A percentile compares a stretch with the other conserved stretches of the same genome.
Conservation (phyloP, 2,113 vertebrate species). For the Anser cygnoides region DNA sequence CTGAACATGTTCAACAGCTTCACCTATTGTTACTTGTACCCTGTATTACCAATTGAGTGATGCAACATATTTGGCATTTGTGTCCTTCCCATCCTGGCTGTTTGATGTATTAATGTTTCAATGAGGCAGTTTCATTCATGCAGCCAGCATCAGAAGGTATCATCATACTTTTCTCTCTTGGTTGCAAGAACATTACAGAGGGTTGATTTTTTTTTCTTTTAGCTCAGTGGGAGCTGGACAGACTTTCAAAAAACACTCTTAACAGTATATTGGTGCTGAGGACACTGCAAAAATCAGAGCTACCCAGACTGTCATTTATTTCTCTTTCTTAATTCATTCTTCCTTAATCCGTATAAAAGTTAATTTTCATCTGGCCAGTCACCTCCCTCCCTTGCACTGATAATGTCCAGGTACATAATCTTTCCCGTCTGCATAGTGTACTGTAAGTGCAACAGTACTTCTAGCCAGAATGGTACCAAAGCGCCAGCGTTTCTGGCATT, state of each 20-base stretch:
- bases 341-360: background rate
- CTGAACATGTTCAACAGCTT: background rate
- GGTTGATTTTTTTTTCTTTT: background rate
- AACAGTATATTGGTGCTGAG: background rate
- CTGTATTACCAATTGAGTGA: background rate
- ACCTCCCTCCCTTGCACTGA: background rate
- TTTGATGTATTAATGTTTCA: background rate
- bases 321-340: background rate
- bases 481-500: background rate
- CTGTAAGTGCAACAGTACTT: background rate
- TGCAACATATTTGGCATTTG: background rate
- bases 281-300: background rate
- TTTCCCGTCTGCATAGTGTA: background rate
- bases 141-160: background rate
- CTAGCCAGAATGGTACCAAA: background rate
- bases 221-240: background rate
- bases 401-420: background rate
- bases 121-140: background rate
- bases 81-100: background rate
- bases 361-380: background rate
- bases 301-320: background rate
- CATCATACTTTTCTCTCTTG: background rate
- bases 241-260: background rate
- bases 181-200: background rate
- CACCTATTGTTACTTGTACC: background rate